Conservation (phyloP, 2,797 vertebrate genomes). For the Spheniscus humboldti region DNA sequence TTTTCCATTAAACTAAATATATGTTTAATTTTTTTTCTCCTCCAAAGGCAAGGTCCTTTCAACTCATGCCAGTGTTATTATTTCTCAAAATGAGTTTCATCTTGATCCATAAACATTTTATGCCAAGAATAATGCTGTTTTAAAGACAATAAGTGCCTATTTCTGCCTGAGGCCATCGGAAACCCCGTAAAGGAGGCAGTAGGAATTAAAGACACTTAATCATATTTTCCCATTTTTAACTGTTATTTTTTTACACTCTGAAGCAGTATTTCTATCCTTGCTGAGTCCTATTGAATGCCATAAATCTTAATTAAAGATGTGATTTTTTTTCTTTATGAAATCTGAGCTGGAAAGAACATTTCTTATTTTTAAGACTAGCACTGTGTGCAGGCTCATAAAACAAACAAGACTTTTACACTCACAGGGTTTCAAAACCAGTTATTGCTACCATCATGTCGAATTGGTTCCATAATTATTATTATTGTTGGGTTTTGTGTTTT, state of each 20-base stretch:
- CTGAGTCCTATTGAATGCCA: conserved; percentile 52
- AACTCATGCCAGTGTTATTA: conserved; percentile 71
- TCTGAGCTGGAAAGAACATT: conserved; percentile 60
- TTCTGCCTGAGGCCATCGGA: conserved; percentile 71
- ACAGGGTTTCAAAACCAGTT: conserved; percentile 61
- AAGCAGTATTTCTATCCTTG: conserved; percentile 65
- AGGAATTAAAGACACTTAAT: conserved; percentile 77
- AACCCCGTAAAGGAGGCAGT: conserved; percentile 63
- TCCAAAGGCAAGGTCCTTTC: conserved; percentile 68
- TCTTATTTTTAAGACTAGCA: conserved; percentile 70
- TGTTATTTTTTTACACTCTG: conserved; percentile 66
- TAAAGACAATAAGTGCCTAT: conserved; percentile 75
- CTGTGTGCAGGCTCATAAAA: conserved; percentile 67
- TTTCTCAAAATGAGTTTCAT: conserved; percentile 73
- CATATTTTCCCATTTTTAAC: conserved; percentile 73
- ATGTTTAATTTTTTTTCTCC: conserved; percentile 54
- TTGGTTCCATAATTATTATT: conserved; percentile 65
- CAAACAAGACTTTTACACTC: conserved; percentile 67
- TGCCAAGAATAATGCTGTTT: conserved; percentile 75
- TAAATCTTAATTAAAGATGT: conserved; percentile 76
- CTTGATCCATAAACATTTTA: conserved; percentile 77
- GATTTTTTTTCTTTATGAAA: conserved; percentile 67
- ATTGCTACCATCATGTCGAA: conserved; percentile 53
- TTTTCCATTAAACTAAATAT: conserved; percentile 52
- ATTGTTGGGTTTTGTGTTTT: conserved; percentile 40